Evolutionary conservation across 2,113 vertebrate species (phyloP).

Genomic region (Syrmaticus mikado): DNA sequence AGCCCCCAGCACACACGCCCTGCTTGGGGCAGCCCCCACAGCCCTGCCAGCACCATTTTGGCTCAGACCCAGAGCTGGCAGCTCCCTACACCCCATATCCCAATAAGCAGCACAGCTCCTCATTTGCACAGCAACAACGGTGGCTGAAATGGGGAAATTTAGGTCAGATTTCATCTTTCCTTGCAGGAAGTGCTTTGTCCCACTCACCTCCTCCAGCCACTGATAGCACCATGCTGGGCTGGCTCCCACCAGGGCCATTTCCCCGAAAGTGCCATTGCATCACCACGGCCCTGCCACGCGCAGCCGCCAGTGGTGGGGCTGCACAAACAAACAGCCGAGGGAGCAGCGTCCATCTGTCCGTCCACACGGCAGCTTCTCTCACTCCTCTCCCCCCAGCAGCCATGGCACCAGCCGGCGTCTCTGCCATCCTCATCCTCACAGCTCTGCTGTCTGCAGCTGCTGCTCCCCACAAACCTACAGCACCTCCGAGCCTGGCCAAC

Average conservation of each 20-base stretch:
- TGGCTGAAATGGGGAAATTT: accelerated
- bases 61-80: not conserved
- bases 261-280: not conserved
- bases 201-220: no score
- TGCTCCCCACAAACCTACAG: accelerated
- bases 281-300: accelerated
- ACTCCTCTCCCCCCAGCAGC: accelerated
- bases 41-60: not conserved
- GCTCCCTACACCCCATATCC: not conserved
- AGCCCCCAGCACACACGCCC: not conserved
- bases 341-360: accelerated
- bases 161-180: not conserved
- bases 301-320: not conserved
- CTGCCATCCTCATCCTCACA: accelerated
- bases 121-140: accelerated
- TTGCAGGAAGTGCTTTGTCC: accelerated
- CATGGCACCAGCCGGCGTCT: accelerated
- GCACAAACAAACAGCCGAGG: accelerated
- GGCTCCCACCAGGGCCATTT: not conserved
- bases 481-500: not conserved
- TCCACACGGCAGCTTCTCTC: no score
- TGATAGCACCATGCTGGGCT: not conserved
- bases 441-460: accelerated
- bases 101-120: accelerated
- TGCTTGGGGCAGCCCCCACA: not conserved